Percentiles rank a stretch among this genome's conserved stretches.
Evolutionary conservation across 2,888 invertebrate species (phyloP).

Genomic region (Serripes groenlandicus): DNA sequence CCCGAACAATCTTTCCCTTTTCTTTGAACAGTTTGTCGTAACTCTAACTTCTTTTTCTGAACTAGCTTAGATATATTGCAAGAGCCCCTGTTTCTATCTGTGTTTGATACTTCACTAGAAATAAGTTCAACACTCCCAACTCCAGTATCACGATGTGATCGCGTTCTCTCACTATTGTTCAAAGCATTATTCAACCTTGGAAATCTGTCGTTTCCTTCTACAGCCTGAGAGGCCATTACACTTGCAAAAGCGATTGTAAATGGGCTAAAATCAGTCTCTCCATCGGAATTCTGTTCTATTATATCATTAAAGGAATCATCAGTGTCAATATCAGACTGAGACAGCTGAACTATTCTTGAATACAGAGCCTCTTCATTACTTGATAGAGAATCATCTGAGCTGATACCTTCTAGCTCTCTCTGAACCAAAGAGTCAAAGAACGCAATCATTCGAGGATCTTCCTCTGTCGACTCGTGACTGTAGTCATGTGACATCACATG

Average conservation of each 20-base stretch:
- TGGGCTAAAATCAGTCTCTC: conserved; percentile 71
- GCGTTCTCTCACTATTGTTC: conserved; percentile 32
- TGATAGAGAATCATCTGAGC: conserved; percentile 77
- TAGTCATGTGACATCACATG: conserved; percentile 93
- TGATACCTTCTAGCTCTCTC: conserved; percentile 92
- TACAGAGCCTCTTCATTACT: conserved; percentile 78
- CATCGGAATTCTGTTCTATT: conserved; percentile 38
- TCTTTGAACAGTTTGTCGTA: conserved; percentile 47
- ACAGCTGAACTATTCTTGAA: conserved; percentile 73
- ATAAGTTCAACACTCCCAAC: not conserved
- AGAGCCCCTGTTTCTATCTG: conserved; percentile 21
- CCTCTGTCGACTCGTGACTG: conserved; percentile 94
- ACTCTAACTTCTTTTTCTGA: conserved; percentile 73
- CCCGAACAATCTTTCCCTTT: conserved; percentile 46
- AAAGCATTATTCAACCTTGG: conserved; percentile 62
- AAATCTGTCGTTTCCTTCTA: conserved; percentile 58
- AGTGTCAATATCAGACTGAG: conserved; percentile 67
- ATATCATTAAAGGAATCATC: conserved; percentile 29
- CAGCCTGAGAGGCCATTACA: conserved; percentile 75
- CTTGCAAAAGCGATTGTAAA: conserved; percentile 80
- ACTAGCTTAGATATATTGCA: conserved; percentile 74
- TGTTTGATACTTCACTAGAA: not conserved
- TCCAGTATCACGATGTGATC: not conserved
- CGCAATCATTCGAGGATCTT: conserved; percentile 98
- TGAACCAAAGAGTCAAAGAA: conserved; percentile 98